phyloP scores from a whole-genome alignment of 2,888 invertebrate species.

The Standfussiana lucernea region DNA sequence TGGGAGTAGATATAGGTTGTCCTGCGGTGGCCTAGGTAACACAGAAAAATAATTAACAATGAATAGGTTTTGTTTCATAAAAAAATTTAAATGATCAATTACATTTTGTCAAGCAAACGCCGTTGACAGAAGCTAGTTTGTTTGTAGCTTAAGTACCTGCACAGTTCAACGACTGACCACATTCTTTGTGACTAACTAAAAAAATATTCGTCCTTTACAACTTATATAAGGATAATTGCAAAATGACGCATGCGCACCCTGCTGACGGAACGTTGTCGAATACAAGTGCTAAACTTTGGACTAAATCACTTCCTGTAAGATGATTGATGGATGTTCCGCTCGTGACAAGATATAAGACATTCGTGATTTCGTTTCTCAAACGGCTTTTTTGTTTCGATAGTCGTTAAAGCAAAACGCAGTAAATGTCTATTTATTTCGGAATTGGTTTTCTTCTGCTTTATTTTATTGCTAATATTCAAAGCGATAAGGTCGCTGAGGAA shows the following conservation, averaged over 20 bases:
- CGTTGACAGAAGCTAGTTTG: neutral
- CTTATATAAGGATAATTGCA: slow-evolving; percentile 23
- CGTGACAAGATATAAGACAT: slow-evolving; percentile 24
- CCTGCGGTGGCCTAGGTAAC: slow-evolving; percentile 4
- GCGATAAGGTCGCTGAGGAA: slow-evolving; percentile 27
- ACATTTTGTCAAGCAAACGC: slow-evolving; percentile 29
- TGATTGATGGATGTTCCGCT: slow-evolving; percentile 13
- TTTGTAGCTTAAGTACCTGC: slow-evolving; percentile 30
- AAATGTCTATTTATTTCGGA: neutral
- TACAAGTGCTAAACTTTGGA: slow-evolving; percentile 17
- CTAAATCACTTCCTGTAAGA: slow-evolving; percentile 10
- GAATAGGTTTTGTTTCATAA: slow-evolving; percentile 12
- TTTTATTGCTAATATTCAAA: slow-evolving; percentile 16
- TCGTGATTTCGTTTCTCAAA: slow-evolving; percentile 11
- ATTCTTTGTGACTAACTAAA: slow-evolving; percentile 54
- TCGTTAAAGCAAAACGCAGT: neutral
- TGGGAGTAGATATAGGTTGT: slow-evolving; percentile 7
- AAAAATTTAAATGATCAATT: neutral
- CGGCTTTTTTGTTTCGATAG: slow-evolving; percentile 12
- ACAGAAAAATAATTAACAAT: neutral
- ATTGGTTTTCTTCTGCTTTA: slow-evolving; percentile 12
- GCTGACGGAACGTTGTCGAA: neutral
- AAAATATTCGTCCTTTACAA: slow-evolving; percentile 28
- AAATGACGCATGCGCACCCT: slow-evolving; percentile 2
- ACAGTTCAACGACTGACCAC: slow-evolving; percentile 53